Evolutionary conservation across 2,113 vertebrate species (phyloP), one percentile per base, ranked within the genome.

Genomic region (Channa maculata): DNA sequence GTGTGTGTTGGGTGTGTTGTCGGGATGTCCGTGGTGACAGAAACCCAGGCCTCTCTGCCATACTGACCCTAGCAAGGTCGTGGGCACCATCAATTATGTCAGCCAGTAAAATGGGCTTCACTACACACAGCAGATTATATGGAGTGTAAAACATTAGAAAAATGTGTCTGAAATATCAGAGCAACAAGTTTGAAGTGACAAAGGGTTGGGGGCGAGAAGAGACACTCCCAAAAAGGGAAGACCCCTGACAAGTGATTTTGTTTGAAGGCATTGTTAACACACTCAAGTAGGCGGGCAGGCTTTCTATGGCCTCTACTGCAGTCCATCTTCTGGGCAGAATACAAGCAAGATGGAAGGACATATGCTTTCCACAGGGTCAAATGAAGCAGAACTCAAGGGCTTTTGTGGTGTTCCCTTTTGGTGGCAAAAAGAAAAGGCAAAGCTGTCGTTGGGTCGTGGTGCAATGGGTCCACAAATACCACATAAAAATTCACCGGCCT

Each of bases 91-190:
- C 95, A 95, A 95, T 89, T 95, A 95, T 89, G 92, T 94, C 95
- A 95, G 94, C 71, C 91, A 88, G 91, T 82, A 77, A 92, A 94
- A 93, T 92, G 87, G 92, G 87, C 93, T 93, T 94, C 91, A 89
- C 89, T 70, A 76, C 76, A 91, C 94, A 96, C 52, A 95, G 93
- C 95, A 95, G 94, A 95, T 96, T 97, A 97, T 95, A 97, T 96
- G 96, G 97, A 97, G 96, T 98, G 96, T 96, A 96, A 97, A 97
- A 97, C 94, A 96, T 94, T 94, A 93, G 89, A 93, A 89, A 94
- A 95, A 95, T 94, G 94, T 94, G 94, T 96, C 94, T 96, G 94
- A 95, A 95, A 95, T 92, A 91, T 92, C 90, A 92, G 88, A 95
- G 93, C 67, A 90, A 88, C 94, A 93, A 72, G 90, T 91, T 94